These are phyloP conservation scores for Bombus cullumanus DNA, from an alignment of 1,140 invertebrate genomes.

Conservation along the genomic window DNA sequence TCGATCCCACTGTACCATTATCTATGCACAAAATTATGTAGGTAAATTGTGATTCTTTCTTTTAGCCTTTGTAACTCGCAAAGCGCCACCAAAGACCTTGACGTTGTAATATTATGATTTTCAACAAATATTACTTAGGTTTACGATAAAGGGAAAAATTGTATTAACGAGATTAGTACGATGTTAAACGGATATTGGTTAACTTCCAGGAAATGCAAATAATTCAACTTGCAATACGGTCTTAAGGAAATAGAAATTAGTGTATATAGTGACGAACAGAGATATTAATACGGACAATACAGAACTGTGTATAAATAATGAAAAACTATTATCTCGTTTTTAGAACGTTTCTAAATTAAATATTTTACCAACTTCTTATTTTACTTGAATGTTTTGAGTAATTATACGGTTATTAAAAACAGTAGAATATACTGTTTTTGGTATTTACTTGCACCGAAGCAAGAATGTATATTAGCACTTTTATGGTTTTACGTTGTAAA, in stretches of 20 bases:
- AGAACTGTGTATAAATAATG: background rate
- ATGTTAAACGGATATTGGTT: constrained; percentile 39
- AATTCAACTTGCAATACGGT: background rate
- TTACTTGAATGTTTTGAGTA: background rate
- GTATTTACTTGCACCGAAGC: background rate
- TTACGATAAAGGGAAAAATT: background rate
- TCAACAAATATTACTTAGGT: constrained; percentile 6
- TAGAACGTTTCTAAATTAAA: background rate
- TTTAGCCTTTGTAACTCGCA: constrained; percentile 12
- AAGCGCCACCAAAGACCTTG: constrained; percentile 49
- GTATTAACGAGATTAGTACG: background rate
- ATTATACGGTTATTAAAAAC: background rate
- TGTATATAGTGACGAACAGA: background rate
- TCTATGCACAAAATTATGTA: constrained; percentile 32
- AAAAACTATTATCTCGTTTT: background rate
- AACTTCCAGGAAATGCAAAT: constrained; percentile 20
- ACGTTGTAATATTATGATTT: constrained; percentile 30
- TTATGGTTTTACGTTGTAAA: background rate
- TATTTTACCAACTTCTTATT: background rate
- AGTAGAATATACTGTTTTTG: background rate
- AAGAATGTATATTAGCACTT: background rate
- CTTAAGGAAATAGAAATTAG: background rate
- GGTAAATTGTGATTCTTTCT: background rate
- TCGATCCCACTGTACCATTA: constrained; percentile 1
- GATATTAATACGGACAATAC: background rate